Conservation (phyloP, 2,113 vertebrate genomes). For the Myanophis thanlyinensis region DNA sequence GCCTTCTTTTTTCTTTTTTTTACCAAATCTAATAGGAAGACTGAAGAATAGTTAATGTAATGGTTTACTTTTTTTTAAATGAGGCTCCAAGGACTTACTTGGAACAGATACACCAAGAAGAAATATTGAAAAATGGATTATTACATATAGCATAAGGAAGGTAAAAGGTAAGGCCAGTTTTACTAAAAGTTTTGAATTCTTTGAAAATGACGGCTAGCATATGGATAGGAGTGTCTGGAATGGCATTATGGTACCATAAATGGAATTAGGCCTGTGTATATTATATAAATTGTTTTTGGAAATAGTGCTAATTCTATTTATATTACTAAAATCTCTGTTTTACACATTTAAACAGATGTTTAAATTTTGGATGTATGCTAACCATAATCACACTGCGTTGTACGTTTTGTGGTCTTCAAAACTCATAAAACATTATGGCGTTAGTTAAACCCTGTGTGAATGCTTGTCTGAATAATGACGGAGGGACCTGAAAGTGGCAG, state of each 20-base stretch:
- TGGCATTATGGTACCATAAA: not conserved
- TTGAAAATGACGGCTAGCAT: not conserved
- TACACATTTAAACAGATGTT: slow-evolving; percentile 15
- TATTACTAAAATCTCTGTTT: not conserved
- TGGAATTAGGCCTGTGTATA: slow-evolving; percentile 20
- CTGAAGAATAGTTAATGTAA: not conserved
- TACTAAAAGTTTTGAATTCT: not conserved
- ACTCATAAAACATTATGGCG: not conserved
- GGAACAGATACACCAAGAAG: not conserved
- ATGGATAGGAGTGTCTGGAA: not conserved
- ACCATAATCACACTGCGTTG: not conserved
- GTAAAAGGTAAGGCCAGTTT: not conserved
- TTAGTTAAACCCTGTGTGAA: not conserved
- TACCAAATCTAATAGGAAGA: too few species aligned
- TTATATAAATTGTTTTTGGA: not conserved
- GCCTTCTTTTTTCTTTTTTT: too few species aligned
- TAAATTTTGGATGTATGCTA: not conserved
- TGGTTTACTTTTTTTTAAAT: not conserved
- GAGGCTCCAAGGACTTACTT: not conserved
- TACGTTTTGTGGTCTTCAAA: not conserved
- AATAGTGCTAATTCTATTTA: not conserved
- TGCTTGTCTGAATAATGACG: not conserved
- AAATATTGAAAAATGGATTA: not conserved
- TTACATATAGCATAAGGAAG: not conserved
- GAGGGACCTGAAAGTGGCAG: not conserved